Evolutionary conservation across 2,888 invertebrate genomes (phyloP), one percentile per base, ranked within the genome.

Genomic region (Orgyia antiqua): DNA sequence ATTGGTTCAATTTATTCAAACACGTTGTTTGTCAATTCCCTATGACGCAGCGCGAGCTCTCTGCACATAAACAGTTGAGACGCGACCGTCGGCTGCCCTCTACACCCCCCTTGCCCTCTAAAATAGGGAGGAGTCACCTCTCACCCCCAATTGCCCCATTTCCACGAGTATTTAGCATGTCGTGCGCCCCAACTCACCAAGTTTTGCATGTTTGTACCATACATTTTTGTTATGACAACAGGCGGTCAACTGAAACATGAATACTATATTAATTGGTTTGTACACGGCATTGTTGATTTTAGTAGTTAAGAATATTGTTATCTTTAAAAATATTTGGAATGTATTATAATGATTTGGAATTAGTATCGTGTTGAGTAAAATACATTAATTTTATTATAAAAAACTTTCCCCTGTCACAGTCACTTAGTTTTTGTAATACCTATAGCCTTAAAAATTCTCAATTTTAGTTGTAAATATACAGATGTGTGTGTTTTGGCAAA

Each of bases 1-100:
- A n/a, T n/a, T n/a, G n/a, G n/a, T n/a, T 21, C n/a, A n/a, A 21
- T 18, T 8, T 8, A 18, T 18, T 8, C 18, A 18, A 18, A 18
- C 18, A 62, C 53, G 61, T 68, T 76, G 68, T 78, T 78, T 75
- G 72, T 73, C 70, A 72, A 75, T 75, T 77, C 50, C 58, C 63
- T 69, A 73, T 79, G 77, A 77, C 77, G 67, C 67, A 71, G 75
- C 70, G 51, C 51, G 59, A 74, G 70, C 68, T 62, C 55, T 59
- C 68, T 73, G 67, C 71, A 75, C 68, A 76, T 78, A 79, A 80
- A 76, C 76, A 74, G 68, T 68, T 65, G 59, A 62, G 65, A 55
- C 58, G 58, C 58, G 60, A 45, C 46, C 48, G 51, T 36, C 52
- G 51, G 40, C 49, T 32, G 31, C 36, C 36, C 36, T 41, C 54